phyloP scores from a whole-genome alignment of 2,888 invertebrate species.

The Sphaeridia pumilis region DNA sequence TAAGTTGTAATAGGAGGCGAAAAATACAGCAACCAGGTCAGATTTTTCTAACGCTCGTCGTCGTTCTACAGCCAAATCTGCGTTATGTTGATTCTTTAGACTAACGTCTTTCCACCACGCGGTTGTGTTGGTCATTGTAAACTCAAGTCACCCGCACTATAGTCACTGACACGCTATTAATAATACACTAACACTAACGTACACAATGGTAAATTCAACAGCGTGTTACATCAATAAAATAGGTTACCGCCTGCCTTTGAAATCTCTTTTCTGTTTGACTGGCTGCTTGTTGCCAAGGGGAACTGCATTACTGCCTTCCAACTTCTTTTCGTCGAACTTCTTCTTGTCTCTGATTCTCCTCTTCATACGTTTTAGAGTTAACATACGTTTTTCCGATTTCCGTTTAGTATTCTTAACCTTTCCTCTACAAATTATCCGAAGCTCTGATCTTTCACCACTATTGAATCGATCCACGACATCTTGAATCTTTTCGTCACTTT shows the following conservation, averaged over 20 bases:
- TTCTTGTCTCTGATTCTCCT: constrained; percentile 21
- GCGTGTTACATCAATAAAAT: too few species aligned
- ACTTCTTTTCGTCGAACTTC: constrained; percentile 11
- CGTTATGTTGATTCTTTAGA: constrained; percentile 18
- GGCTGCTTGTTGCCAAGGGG: constrained; percentile 1
- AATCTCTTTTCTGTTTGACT: too few species aligned
- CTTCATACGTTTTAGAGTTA: constrained; percentile 23
- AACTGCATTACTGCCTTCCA: constrained; percentile 15
- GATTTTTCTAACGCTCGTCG: constrained; percentile 19
- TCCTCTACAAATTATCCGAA: constrained; percentile 26
- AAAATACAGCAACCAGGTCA: constrained; percentile 22
- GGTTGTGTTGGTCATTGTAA: neutral
- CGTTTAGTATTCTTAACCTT: constrained; percentile 31
- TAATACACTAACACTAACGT: too few species aligned
- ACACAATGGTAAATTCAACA: too few species aligned
- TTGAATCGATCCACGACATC: constrained; percentile 19
- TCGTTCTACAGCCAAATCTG: constrained; percentile 14
- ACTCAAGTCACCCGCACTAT: too few species aligned
- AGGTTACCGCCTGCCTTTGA: too few species aligned
- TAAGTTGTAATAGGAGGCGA: constrained; percentile 25
- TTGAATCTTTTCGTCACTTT: constrained; percentile 15
- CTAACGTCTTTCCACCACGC: constrained; percentile 29
- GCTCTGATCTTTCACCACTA: constrained; percentile 24
- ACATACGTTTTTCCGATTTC: constrained; percentile 29
- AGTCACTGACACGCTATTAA: too few species aligned